phyloP scores from a whole-genome alignment of 2,113 vertebrate species.

The Sclerurus mexicanus region DNA sequence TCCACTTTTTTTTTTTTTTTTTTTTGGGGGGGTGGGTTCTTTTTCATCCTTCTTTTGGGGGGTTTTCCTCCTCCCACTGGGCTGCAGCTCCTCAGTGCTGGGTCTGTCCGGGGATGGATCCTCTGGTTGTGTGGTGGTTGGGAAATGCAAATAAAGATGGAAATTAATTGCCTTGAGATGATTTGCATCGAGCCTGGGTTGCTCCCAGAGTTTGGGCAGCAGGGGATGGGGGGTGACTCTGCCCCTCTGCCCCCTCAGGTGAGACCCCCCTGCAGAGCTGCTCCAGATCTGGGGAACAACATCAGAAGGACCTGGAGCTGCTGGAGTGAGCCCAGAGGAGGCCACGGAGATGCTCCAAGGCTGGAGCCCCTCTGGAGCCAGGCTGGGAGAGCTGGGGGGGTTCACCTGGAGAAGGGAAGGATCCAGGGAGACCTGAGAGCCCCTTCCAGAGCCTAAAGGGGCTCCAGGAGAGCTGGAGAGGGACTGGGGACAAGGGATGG shows the following conservation, averaged over 20 bases:
- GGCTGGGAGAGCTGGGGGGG: not conserved
- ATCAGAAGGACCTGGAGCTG: not conserved
- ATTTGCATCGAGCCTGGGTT: not conserved
- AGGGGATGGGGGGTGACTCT: not conserved
- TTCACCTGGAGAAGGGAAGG: not conserved
- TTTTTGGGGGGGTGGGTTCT: accelerated
- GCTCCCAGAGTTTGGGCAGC: not conserved
- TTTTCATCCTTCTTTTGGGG: not conserved
- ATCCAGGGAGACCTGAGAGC: not conserved
- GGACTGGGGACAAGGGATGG: not conserved
- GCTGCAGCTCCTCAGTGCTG: accelerated
- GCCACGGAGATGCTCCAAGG: not conserved
- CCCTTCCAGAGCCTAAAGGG: not conserved
- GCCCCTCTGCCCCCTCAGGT: not conserved
- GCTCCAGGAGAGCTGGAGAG: not conserved
- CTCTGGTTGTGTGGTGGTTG: not conserved
- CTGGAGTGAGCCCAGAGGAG: not conserved
- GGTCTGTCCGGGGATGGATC: not conserved
- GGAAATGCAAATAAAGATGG: not conserved
- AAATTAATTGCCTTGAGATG: not conserved
- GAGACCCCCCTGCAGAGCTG: not conserved
- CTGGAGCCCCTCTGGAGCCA: not conserved
- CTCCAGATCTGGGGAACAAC: not conserved
- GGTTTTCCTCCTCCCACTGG: accelerated
- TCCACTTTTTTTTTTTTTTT: too few relatives aligned